Conservation (phyloP, 2,888 invertebrate species). For the Amphipoea oculea region DNA sequence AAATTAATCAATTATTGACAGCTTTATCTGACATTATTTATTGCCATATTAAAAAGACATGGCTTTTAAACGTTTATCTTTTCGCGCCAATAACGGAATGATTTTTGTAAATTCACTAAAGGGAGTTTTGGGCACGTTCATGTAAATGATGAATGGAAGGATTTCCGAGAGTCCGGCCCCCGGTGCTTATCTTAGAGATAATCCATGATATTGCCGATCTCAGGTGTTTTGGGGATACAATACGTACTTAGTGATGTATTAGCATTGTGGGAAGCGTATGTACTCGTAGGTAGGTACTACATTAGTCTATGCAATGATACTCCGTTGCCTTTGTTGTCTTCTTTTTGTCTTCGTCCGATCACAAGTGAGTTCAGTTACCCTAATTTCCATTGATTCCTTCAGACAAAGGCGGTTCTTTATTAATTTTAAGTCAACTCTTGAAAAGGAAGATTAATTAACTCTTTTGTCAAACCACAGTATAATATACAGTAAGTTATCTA, state of each 20-base stretch:
- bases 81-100: conserved; percentile 24
- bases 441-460: conserved; percentile 26
- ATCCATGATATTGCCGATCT: conserved; percentile 59
- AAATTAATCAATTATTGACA: conserved; percentile 24
- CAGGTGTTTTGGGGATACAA: conserved; percentile 57
- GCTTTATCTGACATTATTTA: conserved; percentile 46
- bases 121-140: conserved; percentile 59
- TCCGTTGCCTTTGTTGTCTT: neutral
- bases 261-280: conserved; percentile 11
- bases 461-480: no score
- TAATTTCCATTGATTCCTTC: conserved; percentile 31
- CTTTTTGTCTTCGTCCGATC: conserved; percentile 21
- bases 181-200: conserved; percentile 55
- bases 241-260: conserved; percentile 18
- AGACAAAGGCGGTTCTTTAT: conserved; percentile 22
- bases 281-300: neutral
- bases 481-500: no score
- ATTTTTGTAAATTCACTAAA: conserved; percentile 60
- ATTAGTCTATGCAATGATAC: neutral
- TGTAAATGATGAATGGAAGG: conserved; percentile 60
- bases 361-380: conserved; percentile 6
- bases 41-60: conserved; percentile 45
- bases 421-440: conserved; percentile 19
- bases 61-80: conserved; percentile 53
- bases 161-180: conserved; percentile 24